These are phyloP conservation scores for Hepsetus odoe DNA, from an alignment of 2,113 vertebrate species.

Conservation along the genomic window DNA sequence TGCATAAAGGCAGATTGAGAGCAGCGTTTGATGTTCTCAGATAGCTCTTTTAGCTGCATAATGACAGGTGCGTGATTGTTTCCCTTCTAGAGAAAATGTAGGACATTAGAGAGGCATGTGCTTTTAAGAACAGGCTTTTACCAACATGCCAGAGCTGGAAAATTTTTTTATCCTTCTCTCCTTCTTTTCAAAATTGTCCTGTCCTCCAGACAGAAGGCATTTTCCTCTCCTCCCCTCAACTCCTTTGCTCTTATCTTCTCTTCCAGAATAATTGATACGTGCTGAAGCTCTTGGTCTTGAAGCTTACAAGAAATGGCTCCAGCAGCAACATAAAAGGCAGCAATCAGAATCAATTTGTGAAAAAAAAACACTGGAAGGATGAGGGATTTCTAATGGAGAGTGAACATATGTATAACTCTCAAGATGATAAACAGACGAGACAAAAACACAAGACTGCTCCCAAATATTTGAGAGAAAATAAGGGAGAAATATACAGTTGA, in stretches of 20 bases:
- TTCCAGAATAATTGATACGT: conserved; percentile 12
- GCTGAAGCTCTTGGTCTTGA: conserved; percentile 24
- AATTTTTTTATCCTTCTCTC: conserved; percentile 6
- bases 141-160: conserved; percentile 7
- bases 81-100: conserved; percentile 39
- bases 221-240: background rate
- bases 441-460: too few species aligned
- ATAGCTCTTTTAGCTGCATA: conserved; percentile 17
- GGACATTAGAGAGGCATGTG: conserved; percentile 32
- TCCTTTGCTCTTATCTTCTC: background rate
- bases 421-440: background rate
- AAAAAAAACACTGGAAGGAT: background rate
- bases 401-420: background rate
- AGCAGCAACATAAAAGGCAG: background rate
- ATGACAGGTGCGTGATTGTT: conserved; percentile 43
- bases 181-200: background rate
- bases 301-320: conserved; percentile 18
- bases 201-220: conserved; percentile 23
- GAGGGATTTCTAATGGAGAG: background rate
- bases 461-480: too few species aligned
- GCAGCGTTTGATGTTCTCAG: conserved; percentile 37
- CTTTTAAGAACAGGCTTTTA: conserved; percentile 39
- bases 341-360: background rate
- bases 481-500: too few species aligned
- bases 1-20: conserved; percentile 18